phyloP scores from a whole-genome alignment of 1,140 invertebrate genomes.

The Belonocnema kinseyi region DNA sequence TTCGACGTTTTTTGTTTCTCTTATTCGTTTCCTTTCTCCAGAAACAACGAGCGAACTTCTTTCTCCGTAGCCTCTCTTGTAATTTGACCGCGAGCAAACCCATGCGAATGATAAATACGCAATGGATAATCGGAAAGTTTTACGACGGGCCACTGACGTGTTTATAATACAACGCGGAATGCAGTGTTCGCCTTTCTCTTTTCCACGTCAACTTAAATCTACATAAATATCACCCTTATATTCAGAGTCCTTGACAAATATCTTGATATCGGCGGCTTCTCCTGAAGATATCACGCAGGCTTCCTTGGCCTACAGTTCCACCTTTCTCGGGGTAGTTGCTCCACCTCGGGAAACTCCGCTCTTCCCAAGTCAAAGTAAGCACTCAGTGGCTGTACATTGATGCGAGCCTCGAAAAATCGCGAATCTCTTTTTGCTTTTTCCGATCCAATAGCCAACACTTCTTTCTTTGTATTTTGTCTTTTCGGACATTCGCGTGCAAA shows the following conservation, averaged over 20 bases:
- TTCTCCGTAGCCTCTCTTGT: conserved; percentile 13
- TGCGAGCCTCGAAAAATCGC: too few species aligned
- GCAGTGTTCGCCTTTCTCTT: conserved; percentile 38
- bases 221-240: conserved; percentile 35
- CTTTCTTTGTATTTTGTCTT: too few species aligned
- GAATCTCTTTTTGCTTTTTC: too few species aligned
- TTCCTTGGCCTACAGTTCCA: conserved; percentile 2
- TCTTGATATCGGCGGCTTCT: conserved; percentile 30
- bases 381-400: too few species aligned
- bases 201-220: conserved; percentile 36
- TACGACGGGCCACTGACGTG: conserved; percentile 30
- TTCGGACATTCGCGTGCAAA: too few species aligned
- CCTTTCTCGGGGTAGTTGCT: background rate
- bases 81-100: background rate
- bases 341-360: background rate
- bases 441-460: too few species aligned
- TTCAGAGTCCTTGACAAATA: conserved; percentile 3
- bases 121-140: conserved; percentile 32
- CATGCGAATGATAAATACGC: background rate
- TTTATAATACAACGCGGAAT: conserved; percentile 31
- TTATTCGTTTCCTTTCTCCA: too few species aligned
- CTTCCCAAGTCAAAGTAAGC: too few species aligned
- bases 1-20: background rate
- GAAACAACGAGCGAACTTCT: background rate
- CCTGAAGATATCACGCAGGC: conserved; percentile 31